These are phyloP conservation scores for Julus scanicus DNA, from an alignment of 2,888 invertebrate species.

Conservation along the genomic window DNA sequence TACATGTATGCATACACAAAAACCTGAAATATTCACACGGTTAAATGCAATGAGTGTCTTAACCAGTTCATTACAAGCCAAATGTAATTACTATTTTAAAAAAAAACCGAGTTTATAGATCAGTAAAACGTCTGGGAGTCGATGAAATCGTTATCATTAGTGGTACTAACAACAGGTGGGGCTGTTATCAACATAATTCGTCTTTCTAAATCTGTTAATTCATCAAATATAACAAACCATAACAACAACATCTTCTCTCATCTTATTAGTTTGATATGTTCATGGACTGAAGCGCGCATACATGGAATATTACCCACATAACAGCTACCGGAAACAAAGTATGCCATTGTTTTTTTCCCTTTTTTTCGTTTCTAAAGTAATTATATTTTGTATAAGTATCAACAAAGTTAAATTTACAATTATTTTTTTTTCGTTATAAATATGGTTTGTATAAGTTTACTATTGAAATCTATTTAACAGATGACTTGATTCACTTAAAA, in stretches of 20 bases:
- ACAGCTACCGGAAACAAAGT: neutral
- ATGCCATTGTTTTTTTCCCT: neutral
- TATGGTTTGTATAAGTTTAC: too few relatives aligned
- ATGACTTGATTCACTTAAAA: too few relatives aligned
- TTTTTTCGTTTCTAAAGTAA: neutral
- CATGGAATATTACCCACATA: neutral
- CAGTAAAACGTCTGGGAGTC: neutral
- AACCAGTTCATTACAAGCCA: neutral
- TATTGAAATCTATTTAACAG: too few relatives aligned
- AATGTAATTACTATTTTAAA: neutral
- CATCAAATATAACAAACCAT: neutral
- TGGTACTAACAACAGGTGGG: neutral
- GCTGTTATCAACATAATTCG: neutral
- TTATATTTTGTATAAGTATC: too few relatives aligned
- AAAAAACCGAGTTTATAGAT: neutral
- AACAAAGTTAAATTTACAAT: too few relatives aligned
- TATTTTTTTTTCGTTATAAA: too few relatives aligned
- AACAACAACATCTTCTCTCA: neutral
- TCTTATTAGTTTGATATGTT: neutral
- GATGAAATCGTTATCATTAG: neutral
- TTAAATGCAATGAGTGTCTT: neutral
- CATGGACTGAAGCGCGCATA: neutral
- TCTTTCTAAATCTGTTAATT: neutral
- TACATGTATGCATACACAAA: neutral
- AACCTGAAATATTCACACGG: neutral